A percentile compares a stretch with the other conserved stretches of the same genome.
phyloP scores from a whole-genome alignment of 2,113 vertebrate genomes.

The Crotalus tigris region DNA sequence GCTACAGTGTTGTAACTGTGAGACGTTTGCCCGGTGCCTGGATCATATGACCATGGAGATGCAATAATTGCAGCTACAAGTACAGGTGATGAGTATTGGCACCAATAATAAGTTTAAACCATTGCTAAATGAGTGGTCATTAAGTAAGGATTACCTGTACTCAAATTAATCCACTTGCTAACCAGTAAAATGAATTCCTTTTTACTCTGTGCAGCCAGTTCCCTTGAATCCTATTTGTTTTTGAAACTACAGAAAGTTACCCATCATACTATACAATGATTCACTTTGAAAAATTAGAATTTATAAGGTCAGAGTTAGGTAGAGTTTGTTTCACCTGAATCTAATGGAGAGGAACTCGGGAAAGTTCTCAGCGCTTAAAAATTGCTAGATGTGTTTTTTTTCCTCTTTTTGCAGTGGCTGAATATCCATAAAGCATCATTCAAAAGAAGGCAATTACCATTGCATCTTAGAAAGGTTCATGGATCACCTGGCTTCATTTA shows the following conservation, averaged over 20 bases:
- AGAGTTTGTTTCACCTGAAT: not conserved
- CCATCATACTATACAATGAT: not conserved
- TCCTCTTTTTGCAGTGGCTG: not conserved
- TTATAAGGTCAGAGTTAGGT: not conserved
- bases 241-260: not conserved
- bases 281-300: not conserved
- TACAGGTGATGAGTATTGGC: not conserved
- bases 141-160: not conserved
- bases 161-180: not conserved
- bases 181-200: not conserved
- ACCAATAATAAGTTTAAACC: not conserved
- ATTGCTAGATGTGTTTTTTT: fast-evolving
- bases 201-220: not conserved
- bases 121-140: not conserved
- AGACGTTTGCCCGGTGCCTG: not conserved
- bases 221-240: not conserved
- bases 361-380: fast-evolving
- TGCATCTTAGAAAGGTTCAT: conserved; percentile 55
- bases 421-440: fast-evolving
- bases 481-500: conserved; percentile 87
- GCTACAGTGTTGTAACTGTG: not conserved
- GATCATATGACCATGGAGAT: not conserved
- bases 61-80: not conserved
- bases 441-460: not conserved
- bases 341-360: not conserved